Base-by-base conservation (phyloP, 2,888 invertebrate species). In the Trichacis sp. region DNA sequence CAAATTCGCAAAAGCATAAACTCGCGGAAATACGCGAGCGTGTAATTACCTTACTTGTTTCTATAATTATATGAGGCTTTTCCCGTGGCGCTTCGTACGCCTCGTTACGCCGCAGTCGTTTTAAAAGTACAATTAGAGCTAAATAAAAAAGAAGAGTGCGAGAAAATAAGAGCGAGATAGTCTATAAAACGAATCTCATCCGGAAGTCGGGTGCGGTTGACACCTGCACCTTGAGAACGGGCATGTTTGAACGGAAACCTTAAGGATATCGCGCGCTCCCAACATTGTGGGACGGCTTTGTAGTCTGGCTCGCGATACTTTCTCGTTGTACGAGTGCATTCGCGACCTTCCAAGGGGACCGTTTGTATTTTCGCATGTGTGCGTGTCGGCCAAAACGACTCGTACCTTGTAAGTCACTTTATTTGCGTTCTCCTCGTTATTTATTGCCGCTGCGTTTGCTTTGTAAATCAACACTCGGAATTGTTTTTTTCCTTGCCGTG, bases 161-260 rank as follows among this genome's bases (percentile, higher is more conserved):
- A n/a, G 6, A 18, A 20, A 18, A 18, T 36, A 14, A 46, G 40
- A 14, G 51, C 17, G 40, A 40, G 17, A 14, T 24, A 24, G 29
- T 24, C 36, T 14, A 61, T 61, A 61, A 51, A 54, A 66, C 48
- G 46, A 69, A 65, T 60, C 63, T 60, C 42, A 63, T 68, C 75
- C 79, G 81, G 79, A 81, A 79, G 75, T 77, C 65, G 64, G 66
- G 58, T 67, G 64, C 64, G 71, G 74, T 76, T 75, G 77, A 77
- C 77, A 77, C 74, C 77, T 77, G 77, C 73, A 55, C 64, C 73
- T 77, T 77, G 75, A 79, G 77, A 77, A 76, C 72, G 56, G 15
- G 67, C 73, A 68, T 80, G 77, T 82, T 81, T 76, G 74, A 80
- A 79, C 80, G 83, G 81, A 82, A 82, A 80, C 77, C 64, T 66